Percentiles rank a stretch among this genome's conserved stretches.
Conservation (phyloP, 2,797 vertebrate species). For the Crenichthys baileyi region DNA sequence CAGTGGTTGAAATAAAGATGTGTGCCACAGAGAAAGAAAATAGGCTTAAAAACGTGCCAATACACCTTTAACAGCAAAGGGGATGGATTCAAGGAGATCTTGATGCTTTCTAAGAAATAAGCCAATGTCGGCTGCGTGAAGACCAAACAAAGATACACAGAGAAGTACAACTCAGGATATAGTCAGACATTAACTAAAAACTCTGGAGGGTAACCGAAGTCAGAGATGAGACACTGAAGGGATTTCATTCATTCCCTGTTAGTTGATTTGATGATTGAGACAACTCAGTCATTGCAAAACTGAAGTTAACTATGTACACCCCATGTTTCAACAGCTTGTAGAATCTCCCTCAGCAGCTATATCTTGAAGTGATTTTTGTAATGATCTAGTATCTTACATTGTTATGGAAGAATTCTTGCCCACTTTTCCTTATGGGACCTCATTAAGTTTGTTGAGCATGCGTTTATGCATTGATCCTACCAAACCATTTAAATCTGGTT, state of each 20-base stretch:
- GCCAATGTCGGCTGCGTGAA: constrained; percentile 25
- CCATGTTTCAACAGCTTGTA: background rate
- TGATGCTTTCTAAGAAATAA: constrained; percentile 32
- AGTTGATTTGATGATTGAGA: background rate
- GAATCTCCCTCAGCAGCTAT: background rate
- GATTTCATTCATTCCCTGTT: background rate
- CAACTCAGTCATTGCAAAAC: background rate
- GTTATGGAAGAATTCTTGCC: background rate
- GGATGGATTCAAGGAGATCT: constrained; percentile 14
- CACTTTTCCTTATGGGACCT: background rate
- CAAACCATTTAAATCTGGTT: background rate
- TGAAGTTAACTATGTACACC: background rate
- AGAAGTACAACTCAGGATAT: constrained; percentile 5
- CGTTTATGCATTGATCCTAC: background rate
- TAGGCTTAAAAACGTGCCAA: constrained; percentile 9
- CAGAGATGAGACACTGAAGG: constrained; percentile 1
- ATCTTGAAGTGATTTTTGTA: background rate
- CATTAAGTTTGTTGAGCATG: background rate
- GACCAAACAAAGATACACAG: constrained; percentile 5
- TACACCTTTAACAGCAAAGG: constrained; percentile 17
- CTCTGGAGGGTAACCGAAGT: constrained; percentile 16
- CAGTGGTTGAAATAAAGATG: background rate
- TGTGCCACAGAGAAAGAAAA: background rate
- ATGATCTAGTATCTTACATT: background rate
- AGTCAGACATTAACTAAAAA: constrained; percentile 12